Evolutionary conservation across 2,113 vertebrate species (phyloP).

Genomic region (Hydropotes inermis): DNA sequence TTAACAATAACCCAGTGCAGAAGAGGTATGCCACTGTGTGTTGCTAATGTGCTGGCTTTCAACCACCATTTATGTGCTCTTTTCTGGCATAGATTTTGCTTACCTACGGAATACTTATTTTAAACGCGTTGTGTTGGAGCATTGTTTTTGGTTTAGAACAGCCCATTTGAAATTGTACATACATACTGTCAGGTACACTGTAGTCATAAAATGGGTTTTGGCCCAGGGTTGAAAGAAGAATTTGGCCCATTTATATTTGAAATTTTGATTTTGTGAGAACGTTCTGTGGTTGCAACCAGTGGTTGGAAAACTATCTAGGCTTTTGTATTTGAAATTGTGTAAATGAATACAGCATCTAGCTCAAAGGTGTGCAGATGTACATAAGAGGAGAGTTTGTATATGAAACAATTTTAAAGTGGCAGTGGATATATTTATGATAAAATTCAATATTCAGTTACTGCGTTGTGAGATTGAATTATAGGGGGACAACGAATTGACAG

Average conservation of each 20-base stretch:
- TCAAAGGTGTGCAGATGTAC: conserved; percentile 35
- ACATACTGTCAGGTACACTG: background rate
- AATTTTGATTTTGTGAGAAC: conserved; percentile 41
- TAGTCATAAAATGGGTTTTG: background rate
- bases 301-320: conserved; percentile 71
- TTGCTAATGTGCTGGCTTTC: conserved; percentile 48
- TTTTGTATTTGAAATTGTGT: conserved; percentile 50
- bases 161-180: background rate
- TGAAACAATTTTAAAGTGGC: conserved; percentile 55
- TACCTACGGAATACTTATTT: conserved; percentile 43
- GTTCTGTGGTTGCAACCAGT: conserved; percentile 79
- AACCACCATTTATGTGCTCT: conserved; percentile 32
- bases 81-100: conserved; percentile 21
- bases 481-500: conserved; percentile 40
- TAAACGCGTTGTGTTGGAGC: conserved; percentile 55
- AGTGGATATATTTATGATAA: conserved; percentile 44
- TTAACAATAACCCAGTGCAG: conserved; percentile 49
- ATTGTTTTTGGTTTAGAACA: conserved; percentile 61
- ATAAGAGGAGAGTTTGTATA: conserved; percentile 14
- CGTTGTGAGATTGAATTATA: conserved; percentile 45
- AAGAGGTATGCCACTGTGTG: background rate
- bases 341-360: conserved; percentile 14
- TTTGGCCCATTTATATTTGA: conserved; percentile 37
- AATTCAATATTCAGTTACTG: conserved; percentile 46
- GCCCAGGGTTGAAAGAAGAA: conserved; percentile 9